Base-by-base conservation (phyloP, 2,888 invertebrate species). In the Pterostichus madidus region DNA sequence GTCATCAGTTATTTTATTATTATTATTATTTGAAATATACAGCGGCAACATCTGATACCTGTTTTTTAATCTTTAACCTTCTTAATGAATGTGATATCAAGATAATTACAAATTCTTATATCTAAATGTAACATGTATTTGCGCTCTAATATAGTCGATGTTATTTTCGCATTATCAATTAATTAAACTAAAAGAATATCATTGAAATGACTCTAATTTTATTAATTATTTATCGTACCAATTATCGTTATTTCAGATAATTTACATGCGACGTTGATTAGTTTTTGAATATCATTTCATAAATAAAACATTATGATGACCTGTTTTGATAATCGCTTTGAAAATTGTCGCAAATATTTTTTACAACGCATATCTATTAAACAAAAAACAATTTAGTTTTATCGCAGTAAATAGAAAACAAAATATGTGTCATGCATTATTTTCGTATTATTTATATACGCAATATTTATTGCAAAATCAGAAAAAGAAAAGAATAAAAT, bases 11-110 rank as follows among this genome's bases (percentile, higher is more conserved):
- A 73, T 73, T 73, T 49, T 53, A 75, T 76, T 68, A 68, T 35
- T 76, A 59, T 78, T 78, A 77, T 77, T 77, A 78, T 78, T 78
- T 75, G 24, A 75, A 75, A 75, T 75, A 75, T 75, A 75, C 75
- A 75, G 53, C 75, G 75, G 52, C 75, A 75, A 75, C 31, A 75
- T 75, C 49, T 75, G n/a, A 75, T 75, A 49, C 24, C 2, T 75
- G 53, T 75, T 75, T 75, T 53, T 46, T 73, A 46, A 73, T 64
- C 32, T 64, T 35, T 64, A 35, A 64, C 64, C 64, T 64, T 64
- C 64, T 35, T 64, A 64, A 64, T 59, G 24, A 59, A 59, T 64
- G 35, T 64, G 64, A 64, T 64, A 64, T 10, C 13, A 64, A 13
- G 64, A 64, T 64, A 35, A 64, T 64, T 64, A 35, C 32, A 64